These are phyloP conservation scores for Anas acuta DNA, from an alignment of 2,797 vertebrate species.

Conservation along the genomic window DNA sequence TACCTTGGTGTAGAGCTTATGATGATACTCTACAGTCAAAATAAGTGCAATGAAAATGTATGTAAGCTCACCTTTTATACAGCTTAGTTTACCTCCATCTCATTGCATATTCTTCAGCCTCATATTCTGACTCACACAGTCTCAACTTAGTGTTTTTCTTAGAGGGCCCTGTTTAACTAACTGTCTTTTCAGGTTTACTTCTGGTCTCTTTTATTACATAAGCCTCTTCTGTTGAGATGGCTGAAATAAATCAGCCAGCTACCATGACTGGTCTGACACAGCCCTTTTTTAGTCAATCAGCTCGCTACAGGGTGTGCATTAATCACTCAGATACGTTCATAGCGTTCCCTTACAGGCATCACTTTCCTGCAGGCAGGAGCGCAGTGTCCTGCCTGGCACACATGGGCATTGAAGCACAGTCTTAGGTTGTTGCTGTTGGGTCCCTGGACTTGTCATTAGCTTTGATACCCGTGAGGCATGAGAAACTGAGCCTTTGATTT, in stretches of 20 bases:
- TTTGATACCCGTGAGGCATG: background rate
- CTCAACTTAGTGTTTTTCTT: background rate
- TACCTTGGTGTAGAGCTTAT: background rate
- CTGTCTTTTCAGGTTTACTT: background rate
- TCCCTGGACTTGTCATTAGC: background rate
- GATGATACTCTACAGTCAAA: background rate
- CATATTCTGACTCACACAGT: background rate
- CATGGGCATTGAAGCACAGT: background rate
- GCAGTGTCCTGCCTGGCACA: background rate
- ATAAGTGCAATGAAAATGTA: background rate
- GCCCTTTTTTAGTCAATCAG: background rate
- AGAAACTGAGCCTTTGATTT: background rate
- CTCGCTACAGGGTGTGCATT: background rate
- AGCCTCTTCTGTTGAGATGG: background rate
- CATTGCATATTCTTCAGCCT: background rate
- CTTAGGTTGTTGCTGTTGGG: background rate
- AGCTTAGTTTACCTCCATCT: background rate
- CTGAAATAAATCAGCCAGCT: background rate
- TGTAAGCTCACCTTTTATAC: background rate
- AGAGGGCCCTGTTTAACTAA: background rate
- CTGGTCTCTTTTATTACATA: background rate
- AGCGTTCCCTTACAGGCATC: background rate
- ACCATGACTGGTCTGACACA: background rate
- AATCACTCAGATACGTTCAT: background rate
- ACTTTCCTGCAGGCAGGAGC: background rate